A percentile compares a stretch with the other conserved stretches of the same genome.
These are phyloP conservation scores for Leptinotarsa defecta DNA, from an alignment of 1,140 invertebrate species.

Conservation along the genomic window DNA sequence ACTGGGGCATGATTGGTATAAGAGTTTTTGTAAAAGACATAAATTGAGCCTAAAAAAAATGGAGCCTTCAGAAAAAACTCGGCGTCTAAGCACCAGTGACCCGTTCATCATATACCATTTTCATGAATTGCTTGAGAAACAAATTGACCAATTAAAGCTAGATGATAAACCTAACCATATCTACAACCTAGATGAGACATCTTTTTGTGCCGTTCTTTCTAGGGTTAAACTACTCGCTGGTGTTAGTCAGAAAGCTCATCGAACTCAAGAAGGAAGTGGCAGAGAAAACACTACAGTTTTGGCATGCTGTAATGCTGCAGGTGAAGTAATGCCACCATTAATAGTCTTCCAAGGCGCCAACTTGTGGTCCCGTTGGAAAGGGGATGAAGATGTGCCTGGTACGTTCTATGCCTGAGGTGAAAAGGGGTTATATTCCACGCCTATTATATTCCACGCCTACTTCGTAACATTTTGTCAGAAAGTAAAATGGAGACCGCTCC, in stretches of 20 bases:
- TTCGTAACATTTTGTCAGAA: background rate
- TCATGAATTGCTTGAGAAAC: background rate
- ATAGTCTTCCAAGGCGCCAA: background rate
- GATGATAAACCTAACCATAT: background rate
- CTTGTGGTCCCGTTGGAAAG: background rate
- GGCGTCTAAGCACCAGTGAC: background rate
- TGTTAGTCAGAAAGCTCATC: background rate
- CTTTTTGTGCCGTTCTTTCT: background rate
- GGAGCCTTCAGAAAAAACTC: background rate
- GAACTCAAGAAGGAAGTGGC: background rate
- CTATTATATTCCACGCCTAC: too few species aligned
- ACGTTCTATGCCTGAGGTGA: too few species aligned
- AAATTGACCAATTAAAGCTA: background rate
- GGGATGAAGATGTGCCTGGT: too few species aligned
- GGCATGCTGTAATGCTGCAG: background rate
- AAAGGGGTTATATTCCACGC: too few species aligned
- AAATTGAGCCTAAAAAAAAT: background rate
- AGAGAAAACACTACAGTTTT: constrained; percentile 8
- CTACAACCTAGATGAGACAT: background rate
- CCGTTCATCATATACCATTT: too few species aligned
- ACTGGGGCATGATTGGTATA: background rate
- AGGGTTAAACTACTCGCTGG: background rate
- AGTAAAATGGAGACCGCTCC: background rate
- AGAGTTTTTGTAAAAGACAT: background rate
- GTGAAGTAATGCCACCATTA: background rate